Evolutionary conservation across 2,113 vertebrate species (phyloP), one percentile per base, ranked within the genome.

Genomic region (Upupa epops): DNA sequence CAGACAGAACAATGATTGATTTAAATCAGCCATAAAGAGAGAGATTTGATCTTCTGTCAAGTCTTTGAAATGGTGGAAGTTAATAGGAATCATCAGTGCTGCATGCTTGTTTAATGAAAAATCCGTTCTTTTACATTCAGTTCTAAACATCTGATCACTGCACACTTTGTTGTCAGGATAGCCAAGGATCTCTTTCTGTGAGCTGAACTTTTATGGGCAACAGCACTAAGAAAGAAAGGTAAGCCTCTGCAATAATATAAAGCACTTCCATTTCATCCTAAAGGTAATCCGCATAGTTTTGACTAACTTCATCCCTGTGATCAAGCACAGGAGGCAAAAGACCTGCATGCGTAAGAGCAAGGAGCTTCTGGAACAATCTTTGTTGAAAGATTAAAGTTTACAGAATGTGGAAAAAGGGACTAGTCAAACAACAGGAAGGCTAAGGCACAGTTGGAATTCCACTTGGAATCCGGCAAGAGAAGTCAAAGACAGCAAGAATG

Each of bases 1-100:
- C 18, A 9, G 78, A 76, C 74, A 90, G 90, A 92, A 94, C 65
- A 94, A 82, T n/a, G 81, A 94, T 79, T 90, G 81, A 94, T 94
- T 94, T 89, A 90, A 92, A 90, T 90, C 71, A 79, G 28, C 37
- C 68, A 69, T 76, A 89, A 92, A 88, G 59, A 73, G 51, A 45
- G 45, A 95, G 40, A 87, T 73, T 29, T 86, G 51, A 75, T 93
- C 51, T 86, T 92, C 88, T 72, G 36, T 88, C 79, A 89, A 81
- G 42, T 65, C 65, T 70, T 86, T 90, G 69, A 93, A 92, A 88
- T 52, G 29, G 59, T 40, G 83, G 32, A 90, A 83, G 65, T 72
- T 90, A 81, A 77, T 13, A 92, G 83, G 75, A 92, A 93, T 88
- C 71, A 93, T 72, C 42, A 93, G 78, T 1, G 3, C 8, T 31